Percentiles rank a stretch among this genome's conserved stretches.
Conservation (phyloP, 1,140 invertebrate genomes). For the Prorops nasuta region DNA sequence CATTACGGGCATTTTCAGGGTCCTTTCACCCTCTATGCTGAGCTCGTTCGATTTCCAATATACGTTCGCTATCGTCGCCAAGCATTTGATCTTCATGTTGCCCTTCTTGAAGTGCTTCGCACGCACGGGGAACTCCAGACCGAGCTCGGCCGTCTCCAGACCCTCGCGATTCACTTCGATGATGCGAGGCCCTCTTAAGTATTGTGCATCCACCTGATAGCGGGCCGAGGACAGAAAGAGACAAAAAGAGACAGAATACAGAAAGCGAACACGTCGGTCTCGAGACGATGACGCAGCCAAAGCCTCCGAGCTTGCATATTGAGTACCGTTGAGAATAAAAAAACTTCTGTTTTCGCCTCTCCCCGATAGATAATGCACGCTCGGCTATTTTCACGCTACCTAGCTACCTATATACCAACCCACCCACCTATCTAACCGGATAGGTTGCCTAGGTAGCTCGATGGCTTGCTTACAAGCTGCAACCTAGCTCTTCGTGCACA, state of each 20-base stretch:
- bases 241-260: not conserved
- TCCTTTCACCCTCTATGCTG: conserved; percentile 67
- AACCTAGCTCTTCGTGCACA: no score
- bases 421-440: no score
- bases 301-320: not conserved
- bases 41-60: conserved; percentile 75
- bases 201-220: conserved; percentile 56
- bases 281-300: no score
- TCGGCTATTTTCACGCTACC: no score
- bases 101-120: conserved; percentile 66
- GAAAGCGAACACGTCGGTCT: not conserved
- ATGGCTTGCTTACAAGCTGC: no score
- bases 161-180: conserved; percentile 59
- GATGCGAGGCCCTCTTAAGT: conserved; percentile 58
- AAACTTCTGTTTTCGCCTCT: no score
- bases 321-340: conserved; percentile 13
- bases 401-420: no score
- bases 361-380: no score
- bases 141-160: conserved; percentile 64
- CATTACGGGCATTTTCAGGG: conserved; percentile 63
- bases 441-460: no score
- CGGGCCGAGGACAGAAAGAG: not conserved
- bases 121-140: conserved; percentile 66
- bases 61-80: conserved; percentile 67
- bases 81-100: conserved; percentile 73